Base-by-base conservation (phyloP, 2,888 invertebrate genomes). In the Hydriomena furcata region DNA sequence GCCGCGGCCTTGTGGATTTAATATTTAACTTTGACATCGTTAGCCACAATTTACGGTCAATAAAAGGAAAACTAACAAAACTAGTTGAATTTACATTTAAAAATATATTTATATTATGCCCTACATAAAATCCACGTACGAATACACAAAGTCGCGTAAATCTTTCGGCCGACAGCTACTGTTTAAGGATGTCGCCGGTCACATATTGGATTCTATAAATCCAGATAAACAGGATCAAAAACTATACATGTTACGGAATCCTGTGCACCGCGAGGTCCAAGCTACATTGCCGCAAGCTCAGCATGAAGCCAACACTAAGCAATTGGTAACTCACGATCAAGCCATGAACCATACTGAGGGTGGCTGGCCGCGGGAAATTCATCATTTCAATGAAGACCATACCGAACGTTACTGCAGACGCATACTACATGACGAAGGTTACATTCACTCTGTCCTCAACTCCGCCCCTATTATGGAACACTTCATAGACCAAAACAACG, bases 361-460 rank as follows among this genome's bases (percentile, higher is more conserved):
- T 52, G 96, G 96, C 10, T 97, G 96, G 96, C 96, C 96, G 1
- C 94, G 94, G 66, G 96, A 97, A 59, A 85, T 94, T 6, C 93
- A 93, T 57, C 76, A 84, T 50, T 79, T 87, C 35, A 93, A 93
- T 67, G 91, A 94, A 61, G 96, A 97, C 61, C 94, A 94, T 68
- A 93, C 94, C 5, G 74, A 91, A 30, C 91, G 96, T 42, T 94
- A 94, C 76, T 91, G 95, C 42, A 95, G 96, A 60, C 95, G 96
- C 73, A 91, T 95, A 12, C 94, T 94, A 75, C 95, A 96, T 60
- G 96, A 96, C 52, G 96, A 96, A 65, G 82, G 84, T 43, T 97
- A 95, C 79, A 91, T 94, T 44, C 87, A 91, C 55, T 91, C 94
- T 31, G 92, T 96, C 63, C 76, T 91, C 24, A 91, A 87, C 55